phyloP scores from a whole-genome alignment of 1,140 invertebrate species.

The Brachionus asplanchnoidis region DNA sequence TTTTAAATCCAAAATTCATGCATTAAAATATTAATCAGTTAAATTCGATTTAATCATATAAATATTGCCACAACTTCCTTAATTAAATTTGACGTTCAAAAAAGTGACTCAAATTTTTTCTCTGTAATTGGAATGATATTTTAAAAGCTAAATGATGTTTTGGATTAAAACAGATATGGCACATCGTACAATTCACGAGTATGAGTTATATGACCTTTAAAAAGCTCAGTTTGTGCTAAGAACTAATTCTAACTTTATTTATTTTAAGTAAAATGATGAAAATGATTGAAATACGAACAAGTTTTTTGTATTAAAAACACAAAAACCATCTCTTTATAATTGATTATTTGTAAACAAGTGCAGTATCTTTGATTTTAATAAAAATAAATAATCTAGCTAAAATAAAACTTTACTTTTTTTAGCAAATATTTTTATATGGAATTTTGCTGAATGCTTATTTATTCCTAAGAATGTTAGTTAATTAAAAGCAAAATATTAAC shows the following conservation, averaged over 20 bases:
- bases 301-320: neutral
- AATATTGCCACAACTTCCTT: neutral
- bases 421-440: conserved; percentile 8
- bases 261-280: neutral
- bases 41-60: neutral
- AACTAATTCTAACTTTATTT: conserved; percentile 19
- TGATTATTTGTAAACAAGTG: conserved; percentile 24
- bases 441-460: conserved; percentile 21
- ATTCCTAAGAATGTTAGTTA: conserved; percentile 34
- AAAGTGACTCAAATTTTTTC: neutral
- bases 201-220: conserved; percentile 2
- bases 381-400: conserved; percentile 17
- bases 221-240: neutral
- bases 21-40: neutral
- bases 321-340: conserved; percentile 8
- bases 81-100: neutral
- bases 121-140: neutral
- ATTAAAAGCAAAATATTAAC: conserved; percentile 34
- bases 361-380: conserved; percentile 1
- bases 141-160: neutral
- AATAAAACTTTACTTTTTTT: neutral
- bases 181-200: neutral
- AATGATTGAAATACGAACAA: conserved; percentile 25
- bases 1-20: conserved; percentile 12
- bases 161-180: neutral